These are phyloP conservation scores for Datnioides undecimradiatus DNA, from an alignment of 2,113 vertebrate species.

Conservation along the genomic window DNA sequence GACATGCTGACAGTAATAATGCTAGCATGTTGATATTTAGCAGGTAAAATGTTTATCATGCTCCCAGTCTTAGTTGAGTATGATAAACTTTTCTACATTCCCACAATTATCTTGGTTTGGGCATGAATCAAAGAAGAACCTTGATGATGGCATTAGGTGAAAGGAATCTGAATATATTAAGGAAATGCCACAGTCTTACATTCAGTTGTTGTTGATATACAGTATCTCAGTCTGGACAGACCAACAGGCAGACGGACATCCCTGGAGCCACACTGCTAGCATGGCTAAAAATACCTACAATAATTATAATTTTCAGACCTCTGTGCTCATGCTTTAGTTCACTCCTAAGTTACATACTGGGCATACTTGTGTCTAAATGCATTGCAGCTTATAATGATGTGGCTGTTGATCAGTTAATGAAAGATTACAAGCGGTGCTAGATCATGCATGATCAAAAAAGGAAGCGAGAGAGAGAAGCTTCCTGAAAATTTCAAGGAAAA, in stretches of 20 bases:
- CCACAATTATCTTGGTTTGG: too few species aligned
- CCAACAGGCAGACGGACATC: not conserved
- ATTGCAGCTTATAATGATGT: not conserved
- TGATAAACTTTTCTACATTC: too few species aligned
- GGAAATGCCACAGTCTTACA: not conserved
- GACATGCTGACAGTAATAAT: not conserved
- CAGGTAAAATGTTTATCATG: not conserved
- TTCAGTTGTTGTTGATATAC: not conserved
- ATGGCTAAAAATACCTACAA: not conserved
- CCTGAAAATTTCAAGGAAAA: constrained; percentile 8
- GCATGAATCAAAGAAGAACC: too few species aligned
- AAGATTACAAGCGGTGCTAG: not conserved
- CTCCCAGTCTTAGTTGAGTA: not conserved
- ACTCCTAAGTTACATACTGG: not conserved
- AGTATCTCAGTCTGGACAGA: not conserved
- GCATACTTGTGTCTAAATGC: not conserved
- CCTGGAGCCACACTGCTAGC: not conserved
- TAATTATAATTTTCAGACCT: not conserved
- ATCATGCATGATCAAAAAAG: not conserved
- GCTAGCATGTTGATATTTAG: not conserved
- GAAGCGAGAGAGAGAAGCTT: not conserved
- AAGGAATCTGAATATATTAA: not conserved
- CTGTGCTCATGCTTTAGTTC: not conserved
- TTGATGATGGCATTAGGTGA: too few species aligned
- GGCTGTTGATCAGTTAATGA: constrained; percentile 1